Base-by-base conservation (phyloP, 2,888 invertebrate species). In the Volucella bombylans region DNA sequence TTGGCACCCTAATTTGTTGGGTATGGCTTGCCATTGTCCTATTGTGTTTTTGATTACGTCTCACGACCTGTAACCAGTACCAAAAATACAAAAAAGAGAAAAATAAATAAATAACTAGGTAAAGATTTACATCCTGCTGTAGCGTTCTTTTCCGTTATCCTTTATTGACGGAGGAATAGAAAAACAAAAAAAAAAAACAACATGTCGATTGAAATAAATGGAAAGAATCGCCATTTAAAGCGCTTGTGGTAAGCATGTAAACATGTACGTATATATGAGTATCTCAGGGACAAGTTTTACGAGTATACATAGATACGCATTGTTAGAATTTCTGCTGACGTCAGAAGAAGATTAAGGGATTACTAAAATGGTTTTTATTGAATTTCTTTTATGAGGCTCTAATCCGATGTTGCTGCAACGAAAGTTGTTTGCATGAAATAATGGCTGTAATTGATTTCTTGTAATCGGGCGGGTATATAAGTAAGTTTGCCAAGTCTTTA, bases 1-100 rank as follows among this genome's bases (percentile, higher is more conserved):
- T 85, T 55, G 73, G 62, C 76, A 85, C 81, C 81, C 81, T 85
- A 76, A 85, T 85, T 85, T 80, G 71, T 41, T 38, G 69, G 79
- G 73, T 74, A 4, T 50, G 82, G 45, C 64, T 79, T 64, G 31
- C 9, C 8, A 31, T 31, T 78, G 62, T 57, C 72, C 82, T 59
- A 57, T 71, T 59, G 65, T 82, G 72, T 78, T 52, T 62, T 82
- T 82, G 62, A 82, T 78, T 72, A 82, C 72, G 82, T 64, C 78
- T 62, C 50, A 78, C 71, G 78, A 82, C 78, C 72, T 78, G 65
- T 69, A 82, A 82, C 72, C 73, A 72, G 72, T 38, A 80, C 61
- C 31, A 31, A 31, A 62, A 43, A 23, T 23, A 18, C 18, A 64
- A 72, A 71, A 47, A 47, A 6, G 18, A 18, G 23, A 52, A 52